Percentiles rank a stretch among this genome's conserved stretches.
These are phyloP conservation scores for Echinops telfairi DNA, from an alignment of 2,113 vertebrate genomes.

Conservation along the genomic window DNA sequence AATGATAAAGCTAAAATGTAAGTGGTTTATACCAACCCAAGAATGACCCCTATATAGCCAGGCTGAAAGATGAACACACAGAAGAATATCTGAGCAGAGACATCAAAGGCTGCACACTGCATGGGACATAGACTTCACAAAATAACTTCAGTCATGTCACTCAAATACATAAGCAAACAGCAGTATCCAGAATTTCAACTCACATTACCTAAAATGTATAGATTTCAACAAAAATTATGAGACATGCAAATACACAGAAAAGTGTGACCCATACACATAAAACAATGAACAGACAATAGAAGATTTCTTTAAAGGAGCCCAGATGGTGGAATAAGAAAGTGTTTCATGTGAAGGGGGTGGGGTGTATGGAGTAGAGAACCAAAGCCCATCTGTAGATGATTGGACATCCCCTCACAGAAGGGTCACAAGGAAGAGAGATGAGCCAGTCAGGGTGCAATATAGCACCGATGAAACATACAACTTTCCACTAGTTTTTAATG, in stretches of 20 bases:
- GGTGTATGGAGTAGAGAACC: too few species aligned
- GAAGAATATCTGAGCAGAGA: neutral
- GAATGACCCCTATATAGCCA: neutral
- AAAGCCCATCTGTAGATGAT: too few species aligned
- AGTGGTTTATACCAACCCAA: slow-evolving; percentile 30
- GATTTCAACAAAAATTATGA: slow-evolving; percentile 22
- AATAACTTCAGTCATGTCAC: slow-evolving; percentile 33
- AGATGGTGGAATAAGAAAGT: too few species aligned
- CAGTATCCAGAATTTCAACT: neutral
- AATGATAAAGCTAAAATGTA: slow-evolving; percentile 12
- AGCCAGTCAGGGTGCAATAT: too few species aligned
- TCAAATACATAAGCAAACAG: slow-evolving; percentile 47
- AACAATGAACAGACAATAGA: neutral
- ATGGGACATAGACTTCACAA: slow-evolving; percentile 28
- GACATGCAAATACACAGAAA: neutral
- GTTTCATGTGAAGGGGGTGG: too few species aligned
- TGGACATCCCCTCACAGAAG: too few species aligned
- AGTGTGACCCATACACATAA: slow-evolving; percentile 2
- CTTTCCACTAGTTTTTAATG: too few species aligned
- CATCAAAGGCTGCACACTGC: neutral
- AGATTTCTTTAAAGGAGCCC: too few species aligned
- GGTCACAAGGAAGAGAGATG: too few species aligned
- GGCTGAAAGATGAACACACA: slow-evolving; percentile 37
- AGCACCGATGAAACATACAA: too few species aligned
- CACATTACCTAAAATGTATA: slow-evolving; percentile 32